phyloP scores from a whole-genome alignment of 2,113 vertebrate species.

The Talpa occidentalis region DNA sequence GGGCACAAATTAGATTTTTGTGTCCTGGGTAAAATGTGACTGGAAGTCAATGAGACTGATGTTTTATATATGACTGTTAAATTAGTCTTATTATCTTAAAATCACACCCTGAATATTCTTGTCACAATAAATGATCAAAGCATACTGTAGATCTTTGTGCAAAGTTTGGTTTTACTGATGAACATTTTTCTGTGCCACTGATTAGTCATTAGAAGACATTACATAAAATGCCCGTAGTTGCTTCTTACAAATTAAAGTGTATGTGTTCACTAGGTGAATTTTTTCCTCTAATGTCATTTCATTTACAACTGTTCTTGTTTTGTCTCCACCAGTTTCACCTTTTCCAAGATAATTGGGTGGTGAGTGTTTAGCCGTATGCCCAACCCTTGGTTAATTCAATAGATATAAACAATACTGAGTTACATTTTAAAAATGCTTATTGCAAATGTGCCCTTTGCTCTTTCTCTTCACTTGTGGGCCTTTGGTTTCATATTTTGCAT shows the following conservation, averaged over 20 bases:
- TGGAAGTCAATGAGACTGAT: background rate
- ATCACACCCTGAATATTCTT: background rate
- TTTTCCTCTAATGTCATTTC: background rate
- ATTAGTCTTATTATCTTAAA: background rate
- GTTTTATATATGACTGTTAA: background rate
- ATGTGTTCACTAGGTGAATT: background rate
- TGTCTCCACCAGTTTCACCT: background rate
- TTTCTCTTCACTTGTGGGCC: background rate
- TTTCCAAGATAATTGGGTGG: background rate
- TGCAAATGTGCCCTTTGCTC: background rate
- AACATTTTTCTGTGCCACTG: background rate
- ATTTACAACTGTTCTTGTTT: background rate
- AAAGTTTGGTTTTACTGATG: background rate
- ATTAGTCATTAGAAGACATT: background rate
- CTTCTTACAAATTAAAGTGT: background rate
- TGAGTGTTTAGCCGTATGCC: background rate
- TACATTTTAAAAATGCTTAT: background rate
- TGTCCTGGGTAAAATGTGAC: background rate
- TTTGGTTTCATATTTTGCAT: background rate
- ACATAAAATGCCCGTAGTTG: background rate
- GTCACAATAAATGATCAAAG: background rate
- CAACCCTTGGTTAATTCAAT: background rate
- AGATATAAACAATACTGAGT: background rate
- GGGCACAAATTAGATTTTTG: background rate
- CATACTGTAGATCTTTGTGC: background rate